A percentile compares a stretch with the other conserved stretches of the same genome.
Evolutionary conservation across 2,888 invertebrate species (phyloP).

Genomic region (Spilarctia lutea): DNA sequence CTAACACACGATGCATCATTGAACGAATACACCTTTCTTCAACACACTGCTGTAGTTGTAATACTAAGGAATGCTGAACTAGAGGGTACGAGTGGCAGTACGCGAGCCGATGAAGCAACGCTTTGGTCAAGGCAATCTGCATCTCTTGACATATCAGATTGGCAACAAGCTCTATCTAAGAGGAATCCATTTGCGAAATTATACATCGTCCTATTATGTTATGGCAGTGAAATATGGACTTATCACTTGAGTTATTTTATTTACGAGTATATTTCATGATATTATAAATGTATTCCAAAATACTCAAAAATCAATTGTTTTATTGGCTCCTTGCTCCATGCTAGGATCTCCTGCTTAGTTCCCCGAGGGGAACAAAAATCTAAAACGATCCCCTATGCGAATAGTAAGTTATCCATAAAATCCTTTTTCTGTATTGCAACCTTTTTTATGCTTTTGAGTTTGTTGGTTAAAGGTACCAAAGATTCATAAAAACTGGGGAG

Average conservation of each 20-base stretch:
- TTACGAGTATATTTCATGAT: not conserved
- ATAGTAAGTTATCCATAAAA: too few species aligned
- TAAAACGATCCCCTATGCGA: too few species aligned
- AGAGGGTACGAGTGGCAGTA: not conserved
- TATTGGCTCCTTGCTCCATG: too few species aligned
- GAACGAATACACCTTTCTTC: not conserved
- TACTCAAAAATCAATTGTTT: too few species aligned
- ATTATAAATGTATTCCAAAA: not conserved
- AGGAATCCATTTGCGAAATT: constrained; percentile 48
- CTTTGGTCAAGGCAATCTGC: constrained; percentile 50
- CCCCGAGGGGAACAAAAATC: too few species aligned
- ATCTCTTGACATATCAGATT: constrained; percentile 53
- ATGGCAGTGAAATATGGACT: not conserved
- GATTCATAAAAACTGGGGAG: too few species aligned
- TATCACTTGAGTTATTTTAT: not conserved
- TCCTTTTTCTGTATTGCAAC: not conserved
- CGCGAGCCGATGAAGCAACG: constrained; percentile 31
- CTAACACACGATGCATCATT: not conserved
- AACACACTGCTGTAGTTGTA: not conserved
- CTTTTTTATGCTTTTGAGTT: too few species aligned
- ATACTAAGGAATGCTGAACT: not conserved
- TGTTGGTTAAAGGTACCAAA: too few species aligned
- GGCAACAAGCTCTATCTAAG: constrained; percentile 45
- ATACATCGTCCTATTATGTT: constrained; percentile 21
- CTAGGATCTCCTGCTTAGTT: too few species aligned